Conservation (phyloP, 2,797 vertebrate genomes). For the Fratercula arctica region DNA sequence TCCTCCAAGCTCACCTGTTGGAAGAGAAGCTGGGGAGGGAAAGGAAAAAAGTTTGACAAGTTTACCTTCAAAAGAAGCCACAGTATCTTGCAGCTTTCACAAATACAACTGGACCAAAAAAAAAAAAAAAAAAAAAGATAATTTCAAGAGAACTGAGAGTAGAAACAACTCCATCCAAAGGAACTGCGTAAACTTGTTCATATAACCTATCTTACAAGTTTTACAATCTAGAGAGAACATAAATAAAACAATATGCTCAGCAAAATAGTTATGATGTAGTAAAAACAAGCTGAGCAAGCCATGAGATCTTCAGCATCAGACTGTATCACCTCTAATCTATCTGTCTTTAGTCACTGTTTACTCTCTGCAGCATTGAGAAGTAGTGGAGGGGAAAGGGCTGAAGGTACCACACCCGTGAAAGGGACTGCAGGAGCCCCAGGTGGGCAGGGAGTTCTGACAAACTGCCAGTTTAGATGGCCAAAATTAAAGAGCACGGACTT, state of each 20-base stretch:
- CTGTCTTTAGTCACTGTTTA: not conserved
- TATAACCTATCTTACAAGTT: not conserved
- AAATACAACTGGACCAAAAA: not conserved
- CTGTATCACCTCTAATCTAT: not conserved
- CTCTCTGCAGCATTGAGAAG: not conserved
- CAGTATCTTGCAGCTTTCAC: not conserved
- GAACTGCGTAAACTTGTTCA: not conserved
- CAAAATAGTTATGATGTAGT: not conserved
- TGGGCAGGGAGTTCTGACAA: fast-evolving
- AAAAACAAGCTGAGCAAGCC: not conserved
- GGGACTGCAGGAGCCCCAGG: not conserved
- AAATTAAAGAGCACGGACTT: not conserved
- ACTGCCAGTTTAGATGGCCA: not conserved
- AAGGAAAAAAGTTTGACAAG: not conserved
- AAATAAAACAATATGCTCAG: not conserved
- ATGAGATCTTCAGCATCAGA: not conserved
- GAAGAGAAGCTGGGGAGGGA: not conserved
- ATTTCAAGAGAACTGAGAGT: not conserved
- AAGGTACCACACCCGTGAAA: not conserved
- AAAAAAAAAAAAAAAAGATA: not conserved
- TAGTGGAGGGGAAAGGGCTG: not conserved
- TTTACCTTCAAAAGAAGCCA: not conserved
- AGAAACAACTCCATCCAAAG: not conserved
- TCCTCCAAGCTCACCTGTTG: not conserved
- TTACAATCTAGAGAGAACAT: not conserved